Evolutionary conservation across 2,797 vertebrate species (phyloP).

Genomic region (Sorex maritimensis): DNA sequence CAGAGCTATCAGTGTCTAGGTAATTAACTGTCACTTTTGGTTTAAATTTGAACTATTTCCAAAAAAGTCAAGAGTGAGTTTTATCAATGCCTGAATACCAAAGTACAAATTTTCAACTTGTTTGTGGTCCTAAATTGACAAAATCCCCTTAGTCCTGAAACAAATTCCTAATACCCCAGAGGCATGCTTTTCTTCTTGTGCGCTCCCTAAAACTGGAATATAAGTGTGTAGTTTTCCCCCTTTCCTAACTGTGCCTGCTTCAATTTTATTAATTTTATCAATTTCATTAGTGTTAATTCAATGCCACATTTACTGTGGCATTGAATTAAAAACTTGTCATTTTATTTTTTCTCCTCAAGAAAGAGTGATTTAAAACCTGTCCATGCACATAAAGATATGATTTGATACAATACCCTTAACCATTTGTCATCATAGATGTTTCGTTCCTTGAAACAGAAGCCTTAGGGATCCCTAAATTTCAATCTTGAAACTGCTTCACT

Average conservation of each 20-base stretch:
- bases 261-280: constrained; percentile 55
- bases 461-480: constrained; percentile 77
- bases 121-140: neutral
- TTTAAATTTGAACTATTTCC: constrained; percentile 20
- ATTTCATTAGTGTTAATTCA: constrained; percentile 38
- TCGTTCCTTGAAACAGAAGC: constrained; percentile 73
- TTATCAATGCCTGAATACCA: neutral
- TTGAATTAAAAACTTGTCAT: constrained; percentile 72
- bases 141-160: constrained; percentile 21
- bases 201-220: neutral
- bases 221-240: neutral
- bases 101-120: constrained; percentile 29
- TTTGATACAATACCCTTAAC: constrained; percentile 55
- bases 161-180: neutral
- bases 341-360: constrained; percentile 67
- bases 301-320: constrained; percentile 65
- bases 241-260: neutral
- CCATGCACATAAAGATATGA: constrained; percentile 68
- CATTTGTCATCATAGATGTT: constrained; percentile 44
- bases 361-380: constrained; percentile 76
- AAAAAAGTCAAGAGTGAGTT: neutral
- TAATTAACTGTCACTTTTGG: constrained; percentile 34
- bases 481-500: constrained; percentile 63
- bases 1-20: neutral
- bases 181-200: neutral